Evolutionary conservation across 2,888 invertebrate species (phyloP), one percentile per base, ranked within the genome.

Genomic region (Lasioglossum marginatum): DNA sequence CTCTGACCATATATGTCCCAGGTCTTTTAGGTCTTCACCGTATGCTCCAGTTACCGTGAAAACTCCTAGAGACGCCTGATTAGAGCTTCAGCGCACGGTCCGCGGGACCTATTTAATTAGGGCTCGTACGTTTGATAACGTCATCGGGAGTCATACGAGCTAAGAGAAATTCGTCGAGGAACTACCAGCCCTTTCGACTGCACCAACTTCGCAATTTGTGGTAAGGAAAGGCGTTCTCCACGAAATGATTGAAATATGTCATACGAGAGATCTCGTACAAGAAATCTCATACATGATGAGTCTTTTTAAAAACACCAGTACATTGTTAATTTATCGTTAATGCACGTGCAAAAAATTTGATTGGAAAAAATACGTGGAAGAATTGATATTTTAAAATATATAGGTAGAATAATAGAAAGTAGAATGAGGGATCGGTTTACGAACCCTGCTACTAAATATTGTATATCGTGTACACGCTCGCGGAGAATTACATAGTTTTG

Each of bases 401-500:
- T 27, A 6, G 16, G 63, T 12, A 23, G 34, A 34, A 80, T 70
- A 68, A 45, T 48, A 63, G 66, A 78, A 89, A 88, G 87, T 85
- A 87, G 83, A 87, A 82, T 84, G 63, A 66, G 70, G 77, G 73
- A 82, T 88, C 88, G 77, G 86, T 89, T 90, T 75, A 82, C 77
- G 89, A 79, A 87, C 83, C 79, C 90, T 87, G 88, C 90, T 88
- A 81, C 76, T 88, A 83, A 91, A 90, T 92, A 92, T 91, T 91
- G 92, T 91, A 91, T 89, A 88, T 88, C 89, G 88, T 91, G 86
- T 89, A 91, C 89, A 88, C 87, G 90, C 87, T 88, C 88, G 82
- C 87, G 87, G 92, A 84, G 92, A 94, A 93, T 94, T 92, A 92
- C 93, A 93, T 94, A 94, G 94, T 94, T 94, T 93, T 93, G 93